Evolutionary conservation across 2,888 invertebrate genomes (phyloP).

Genomic region (Cabera pusaria): DNA sequence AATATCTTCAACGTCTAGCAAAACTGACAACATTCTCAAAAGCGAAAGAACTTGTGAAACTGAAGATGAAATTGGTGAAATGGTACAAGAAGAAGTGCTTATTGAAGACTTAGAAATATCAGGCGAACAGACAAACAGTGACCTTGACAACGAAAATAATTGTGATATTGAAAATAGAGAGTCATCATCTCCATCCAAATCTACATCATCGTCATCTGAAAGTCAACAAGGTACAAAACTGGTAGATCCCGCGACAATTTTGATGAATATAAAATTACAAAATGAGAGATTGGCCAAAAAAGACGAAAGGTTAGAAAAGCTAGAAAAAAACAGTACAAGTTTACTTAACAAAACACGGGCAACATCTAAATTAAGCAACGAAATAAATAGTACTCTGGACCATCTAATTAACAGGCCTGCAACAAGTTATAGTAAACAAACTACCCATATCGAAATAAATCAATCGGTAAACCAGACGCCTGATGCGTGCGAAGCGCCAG

Average conservation of each 20-base stretch:
- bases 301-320: constrained; percentile 45
- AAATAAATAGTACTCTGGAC: constrained; percentile 43
- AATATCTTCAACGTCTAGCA: constrained; percentile 50
- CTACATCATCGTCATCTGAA: constrained; percentile 19
- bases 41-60: constrained; percentile 58
- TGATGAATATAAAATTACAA: constrained; percentile 45
- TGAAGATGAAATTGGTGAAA: constrained; percentile 67
- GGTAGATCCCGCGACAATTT: constrained; percentile 47
- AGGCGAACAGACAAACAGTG: constrained; percentile 9
- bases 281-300: constrained; percentile 46
- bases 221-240: constrained; percentile 10
- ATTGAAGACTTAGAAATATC: constrained; percentile 41
- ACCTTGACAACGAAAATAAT: constrained; percentile 2
- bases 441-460: constrained; percentile 9
- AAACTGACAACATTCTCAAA: constrained; percentile 50
- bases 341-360: constrained; percentile 41
- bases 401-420: constrained; percentile 34
- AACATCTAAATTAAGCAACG: constrained; percentile 37
- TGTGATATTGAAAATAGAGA: constrained; percentile 11
- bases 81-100: constrained; percentile 52
- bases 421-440: constrained; percentile 8
- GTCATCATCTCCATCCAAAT: constrained; percentile 16
- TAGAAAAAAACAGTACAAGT: constrained; percentile 47
- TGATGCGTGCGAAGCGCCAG: neutral
- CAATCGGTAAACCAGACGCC: constrained; percentile 2